These are phyloP conservation scores for Notolabrus celidotus DNA, from an alignment of 2,797 vertebrate genomes.

Conservation along the genomic window DNA sequence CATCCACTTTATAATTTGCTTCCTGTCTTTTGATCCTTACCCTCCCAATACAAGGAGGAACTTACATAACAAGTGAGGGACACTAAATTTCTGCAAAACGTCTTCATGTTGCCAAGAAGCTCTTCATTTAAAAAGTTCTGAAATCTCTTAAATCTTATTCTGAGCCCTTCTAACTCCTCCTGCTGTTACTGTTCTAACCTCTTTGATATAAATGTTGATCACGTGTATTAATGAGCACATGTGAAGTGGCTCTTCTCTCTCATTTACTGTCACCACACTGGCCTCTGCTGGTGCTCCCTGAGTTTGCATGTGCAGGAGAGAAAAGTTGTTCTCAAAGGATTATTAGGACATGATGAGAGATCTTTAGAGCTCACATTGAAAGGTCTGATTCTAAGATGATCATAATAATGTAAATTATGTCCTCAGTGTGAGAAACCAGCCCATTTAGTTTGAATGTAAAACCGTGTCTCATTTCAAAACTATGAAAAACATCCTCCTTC, in stretches of 20 bases:
- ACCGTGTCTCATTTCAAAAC: too few species aligned
- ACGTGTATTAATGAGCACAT: conserved; percentile 51
- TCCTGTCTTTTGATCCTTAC: not conserved
- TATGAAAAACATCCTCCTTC: too few species aligned
- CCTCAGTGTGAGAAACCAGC: too few species aligned
- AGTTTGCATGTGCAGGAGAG: conserved; percentile 12
- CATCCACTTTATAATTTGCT: not conserved
- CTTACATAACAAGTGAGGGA: not conserved
- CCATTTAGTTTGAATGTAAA: too few species aligned
- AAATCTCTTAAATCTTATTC: not conserved
- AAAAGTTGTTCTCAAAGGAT: not conserved
- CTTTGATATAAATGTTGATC: conserved; percentile 31
- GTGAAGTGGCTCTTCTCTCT: not conserved
- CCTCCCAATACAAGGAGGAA: not conserved
- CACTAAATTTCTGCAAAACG: not conserved
- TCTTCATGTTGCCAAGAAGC: not conserved
- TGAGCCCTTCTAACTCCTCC: conserved; percentile 16
- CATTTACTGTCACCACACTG: conserved; percentile 64
- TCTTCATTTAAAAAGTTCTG: not conserved
- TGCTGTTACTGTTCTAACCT: conserved; percentile 6
- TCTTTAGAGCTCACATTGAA: too few species aligned
- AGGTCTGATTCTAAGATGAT: too few species aligned
- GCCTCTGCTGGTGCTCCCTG: conserved; percentile 68
- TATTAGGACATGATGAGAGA: too few species aligned
- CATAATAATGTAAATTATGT: too few species aligned